Conservation (phyloP, 2,888 invertebrate species). For the Leptinotarsa peninsularis region DNA sequence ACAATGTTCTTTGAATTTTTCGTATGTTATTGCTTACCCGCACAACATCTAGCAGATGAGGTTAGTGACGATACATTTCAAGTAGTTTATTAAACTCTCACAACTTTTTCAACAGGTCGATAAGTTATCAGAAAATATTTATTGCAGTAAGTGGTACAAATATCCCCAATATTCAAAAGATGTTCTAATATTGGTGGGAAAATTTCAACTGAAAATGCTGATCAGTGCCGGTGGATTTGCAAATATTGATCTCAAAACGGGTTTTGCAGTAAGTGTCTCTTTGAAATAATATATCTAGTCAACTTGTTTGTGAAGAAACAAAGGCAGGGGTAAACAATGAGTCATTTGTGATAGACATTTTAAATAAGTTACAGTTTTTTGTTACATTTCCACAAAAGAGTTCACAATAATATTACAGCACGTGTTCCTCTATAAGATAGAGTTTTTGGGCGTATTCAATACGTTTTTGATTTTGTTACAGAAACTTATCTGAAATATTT, state of each 20-base stretch:
- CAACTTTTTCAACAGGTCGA: slow-evolving; percentile 17
- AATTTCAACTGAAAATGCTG: slow-evolving; percentile 19
- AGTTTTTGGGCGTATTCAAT: no score
- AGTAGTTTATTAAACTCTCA: background rate
- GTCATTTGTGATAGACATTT: no score
- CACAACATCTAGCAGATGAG: slow-evolving; percentile 33
- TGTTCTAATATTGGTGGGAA: slow-evolving; percentile 16
- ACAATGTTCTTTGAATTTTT: slow-evolving; percentile 28
- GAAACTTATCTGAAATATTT: no score
- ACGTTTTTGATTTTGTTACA: no score
- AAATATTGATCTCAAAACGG: slow-evolving; percentile 28
- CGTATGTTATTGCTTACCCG: slow-evolving; percentile 35
- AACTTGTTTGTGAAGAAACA: no score
- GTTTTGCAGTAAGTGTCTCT: slow-evolving; percentile 26
- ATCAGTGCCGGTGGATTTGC: slow-evolving; percentile 35
- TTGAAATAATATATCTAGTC: background rate
- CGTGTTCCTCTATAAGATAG: no score
- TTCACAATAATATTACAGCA: no score
- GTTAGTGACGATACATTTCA: background rate
- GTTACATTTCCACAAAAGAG: no score
- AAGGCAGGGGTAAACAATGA: no score
- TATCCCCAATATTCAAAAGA: slow-evolving; percentile 27
- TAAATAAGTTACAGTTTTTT: no score
- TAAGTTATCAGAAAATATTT: slow-evolving; percentile 18
- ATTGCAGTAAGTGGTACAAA: slow-evolving; percentile 28